These are phyloP conservation scores for Stichodactyla helianthus DNA, from an alignment of 64 coral and sea anemone genomes.

Conservation along the genomic window DNA sequence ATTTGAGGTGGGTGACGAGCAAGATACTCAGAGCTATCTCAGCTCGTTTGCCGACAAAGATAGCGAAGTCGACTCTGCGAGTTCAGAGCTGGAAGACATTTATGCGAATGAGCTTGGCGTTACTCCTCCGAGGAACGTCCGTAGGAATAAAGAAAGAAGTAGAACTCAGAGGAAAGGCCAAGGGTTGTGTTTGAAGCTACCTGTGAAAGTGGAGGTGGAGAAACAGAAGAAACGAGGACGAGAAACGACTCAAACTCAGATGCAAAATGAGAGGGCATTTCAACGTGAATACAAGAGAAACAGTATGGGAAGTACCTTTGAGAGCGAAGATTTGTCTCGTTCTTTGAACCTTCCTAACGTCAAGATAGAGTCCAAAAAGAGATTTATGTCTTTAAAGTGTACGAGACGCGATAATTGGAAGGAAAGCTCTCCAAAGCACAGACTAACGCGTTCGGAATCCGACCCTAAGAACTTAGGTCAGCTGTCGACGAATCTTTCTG, in stretches of 20 bases:
- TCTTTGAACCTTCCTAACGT: conserved; percentile 70
- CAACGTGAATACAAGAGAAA: conserved; percentile 68
- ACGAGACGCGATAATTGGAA: background rate
- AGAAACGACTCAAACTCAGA: conserved; percentile 30
- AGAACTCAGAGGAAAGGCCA: conserved; percentile 54
- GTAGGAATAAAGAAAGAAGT: conserved; percentile 64
- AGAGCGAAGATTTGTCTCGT: background rate
- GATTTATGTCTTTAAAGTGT: conserved; percentile 77
- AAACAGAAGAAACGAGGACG: conserved; percentile 53
- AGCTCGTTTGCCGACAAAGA: conserved; percentile 24
- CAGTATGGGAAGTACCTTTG: conserved; percentile 42
- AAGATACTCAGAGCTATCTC: background rate
- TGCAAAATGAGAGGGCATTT: conserved; percentile 63
- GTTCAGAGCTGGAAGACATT: conserved; percentile 49
- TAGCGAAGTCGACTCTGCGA: conserved; percentile 40
- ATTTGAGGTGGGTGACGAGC: conserved; percentile 24
- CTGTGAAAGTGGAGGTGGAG: conserved; percentile 50
- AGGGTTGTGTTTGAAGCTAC: conserved; percentile 40
- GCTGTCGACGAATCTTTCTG: background rate
- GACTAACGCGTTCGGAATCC: conserved; percentile 52
- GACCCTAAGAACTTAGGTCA: conserved; percentile 24
- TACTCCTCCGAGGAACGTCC: conserved; percentile 79
- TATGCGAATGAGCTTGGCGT: conserved; percentile 40
- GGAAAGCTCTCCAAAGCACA: background rate
- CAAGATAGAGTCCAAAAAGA: conserved; percentile 70